Evolutionary conservation across 2,797 vertebrate genomes (phyloP).

Genomic region (Microctenopoma lineatum): DNA sequence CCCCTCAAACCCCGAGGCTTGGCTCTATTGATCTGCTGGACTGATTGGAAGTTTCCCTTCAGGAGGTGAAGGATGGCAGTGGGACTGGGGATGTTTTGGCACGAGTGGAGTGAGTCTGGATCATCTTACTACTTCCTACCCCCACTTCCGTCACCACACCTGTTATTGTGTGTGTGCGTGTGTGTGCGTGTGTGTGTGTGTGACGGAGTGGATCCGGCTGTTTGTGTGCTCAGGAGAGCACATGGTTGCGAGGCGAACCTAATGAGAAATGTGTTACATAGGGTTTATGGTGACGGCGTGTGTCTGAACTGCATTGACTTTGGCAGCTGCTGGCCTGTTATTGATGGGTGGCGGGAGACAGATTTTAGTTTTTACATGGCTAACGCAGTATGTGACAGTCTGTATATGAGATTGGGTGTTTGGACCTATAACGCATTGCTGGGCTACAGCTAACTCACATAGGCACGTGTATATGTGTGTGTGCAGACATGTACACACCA

Average conservation of each 20-base stretch:
- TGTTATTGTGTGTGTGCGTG: slow-evolving; percentile 53
- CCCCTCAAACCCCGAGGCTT: slow-evolving; percentile 66
- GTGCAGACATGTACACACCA: slow-evolving; percentile 26
- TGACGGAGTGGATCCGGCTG: slow-evolving; percentile 32
- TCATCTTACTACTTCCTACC: slow-evolving; percentile 66
- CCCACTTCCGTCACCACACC: slow-evolving; percentile 65
- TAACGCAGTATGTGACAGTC: slow-evolving; percentile 39
- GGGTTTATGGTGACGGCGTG: slow-evolving; percentile 72
- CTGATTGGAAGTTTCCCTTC: slow-evolving; percentile 77
- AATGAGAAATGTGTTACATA: slow-evolving; percentile 77
- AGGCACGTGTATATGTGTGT: background rate
- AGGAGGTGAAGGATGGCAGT: slow-evolving; percentile 61
- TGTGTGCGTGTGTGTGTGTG: slow-evolving; percentile 3
- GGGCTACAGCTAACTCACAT: slow-evolving; percentile 11
- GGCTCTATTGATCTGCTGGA: slow-evolving; percentile 74
- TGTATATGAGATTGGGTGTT: slow-evolving; percentile 37
- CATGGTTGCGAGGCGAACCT: slow-evolving; percentile 67
- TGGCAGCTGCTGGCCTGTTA: slow-evolving; percentile 63
- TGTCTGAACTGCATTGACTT: slow-evolving; percentile 48
- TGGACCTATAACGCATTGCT: slow-evolving; percentile 16
- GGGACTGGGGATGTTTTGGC: slow-evolving; percentile 57
- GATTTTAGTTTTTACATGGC: slow-evolving; percentile 59
- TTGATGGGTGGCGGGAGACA: slow-evolving; percentile 49
- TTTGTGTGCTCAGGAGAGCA: slow-evolving; percentile 59
- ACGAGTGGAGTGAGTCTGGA: slow-evolving; percentile 59